These are phyloP conservation scores for Eunapius fragilis DNA, from an alignment of 37 sponge, comb jelly and placozoan genomes.

Conservation along the genomic window DNA sequence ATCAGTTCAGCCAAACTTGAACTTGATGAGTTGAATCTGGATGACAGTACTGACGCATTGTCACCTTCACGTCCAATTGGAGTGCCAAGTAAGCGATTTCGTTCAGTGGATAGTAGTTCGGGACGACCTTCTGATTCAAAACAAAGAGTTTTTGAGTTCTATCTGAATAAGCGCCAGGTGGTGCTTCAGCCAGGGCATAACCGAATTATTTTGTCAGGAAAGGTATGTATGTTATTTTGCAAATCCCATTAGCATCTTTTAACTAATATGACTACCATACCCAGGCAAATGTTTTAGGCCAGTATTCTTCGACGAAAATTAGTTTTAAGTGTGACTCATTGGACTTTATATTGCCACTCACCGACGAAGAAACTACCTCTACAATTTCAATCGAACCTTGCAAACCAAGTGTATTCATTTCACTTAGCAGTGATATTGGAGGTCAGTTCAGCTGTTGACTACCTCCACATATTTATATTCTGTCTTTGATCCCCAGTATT, in stretches of 20 bases:
- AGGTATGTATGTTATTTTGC: slow-evolving; percentile 9
- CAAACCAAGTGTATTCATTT: no score
- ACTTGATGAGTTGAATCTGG: slow-evolving; percentile 12
- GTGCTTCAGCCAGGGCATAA: slow-evolving; percentile 42
- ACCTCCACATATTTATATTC: neutral
- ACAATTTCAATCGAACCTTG: no score
- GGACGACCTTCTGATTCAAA: no score
- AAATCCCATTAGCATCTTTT: neutral
- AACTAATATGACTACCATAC: neutral
- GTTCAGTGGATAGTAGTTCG: no score
- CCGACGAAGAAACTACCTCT: no score
- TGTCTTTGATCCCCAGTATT: slow-evolving; percentile 2
- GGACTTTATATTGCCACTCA: slow-evolving; percentile 28
- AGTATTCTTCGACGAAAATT: slow-evolving; percentile 32
- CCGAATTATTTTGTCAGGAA: slow-evolving; percentile 27
- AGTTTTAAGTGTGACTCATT: slow-evolving; percentile 53
- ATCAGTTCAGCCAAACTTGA: slow-evolving; percentile 13
- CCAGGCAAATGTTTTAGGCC: slow-evolving; percentile 12
- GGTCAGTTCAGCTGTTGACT: no score
- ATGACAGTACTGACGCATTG: no score
- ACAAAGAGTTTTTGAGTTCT: neutral
- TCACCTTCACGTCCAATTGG: no score
- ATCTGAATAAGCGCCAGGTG: slow-evolving; percentile 3
- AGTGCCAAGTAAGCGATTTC: no score
- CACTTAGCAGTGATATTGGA: no score